Evolutionary conservation across 2,113 vertebrate genomes (phyloP), one percentile per base, ranked within the genome.

Genomic region (Megatriorchis doriae): DNA sequence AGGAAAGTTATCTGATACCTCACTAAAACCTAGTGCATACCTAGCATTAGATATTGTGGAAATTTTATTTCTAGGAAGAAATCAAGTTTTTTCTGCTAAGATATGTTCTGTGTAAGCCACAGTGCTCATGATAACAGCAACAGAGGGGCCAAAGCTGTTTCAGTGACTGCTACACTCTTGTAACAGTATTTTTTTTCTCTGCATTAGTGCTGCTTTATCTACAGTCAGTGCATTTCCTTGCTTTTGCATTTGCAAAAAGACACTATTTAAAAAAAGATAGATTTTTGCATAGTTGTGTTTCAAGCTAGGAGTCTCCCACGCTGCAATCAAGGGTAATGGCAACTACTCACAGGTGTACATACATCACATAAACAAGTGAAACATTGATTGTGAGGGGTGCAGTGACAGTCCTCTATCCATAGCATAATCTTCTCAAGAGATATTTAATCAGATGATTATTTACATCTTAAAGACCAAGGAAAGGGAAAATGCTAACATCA

Each of bases 391-490:
- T 97, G 95, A 97, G 95, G 94, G 88, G 92, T 86, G 93, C 88
- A 94, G 47, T 93, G 96, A 95, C 92, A 96, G 93, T 97, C 94
- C 95, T 93, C 82, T 95, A 97, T 97, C 97, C 96, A 96, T 97
- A 97, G 96, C 96, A 97, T 96, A 97, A 97, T 97, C 96, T 96
- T 97, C 97, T 97, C 93, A 94, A 96, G 96, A 97, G 97, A 97
- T 95, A 97, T 95, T 97, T 97, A 97, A 97, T 97, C 97, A 97
- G 97, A 92, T 96, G 97, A 97, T 97, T 97, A 97, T 97, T 97
- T 98, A 98, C 95, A 97, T 98, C 92, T 97, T 97, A 96, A 98
- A 97, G 93, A 97, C 93, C 92, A 97, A 95, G 94, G 94, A 97
- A 96, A 93, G 90, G 66, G 92, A 95, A 94, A 96, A 96, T 96